Evolutionary conservation across 2,888 invertebrate species (phyloP).

Genomic region (Steinernema hermaphroditum): DNA sequence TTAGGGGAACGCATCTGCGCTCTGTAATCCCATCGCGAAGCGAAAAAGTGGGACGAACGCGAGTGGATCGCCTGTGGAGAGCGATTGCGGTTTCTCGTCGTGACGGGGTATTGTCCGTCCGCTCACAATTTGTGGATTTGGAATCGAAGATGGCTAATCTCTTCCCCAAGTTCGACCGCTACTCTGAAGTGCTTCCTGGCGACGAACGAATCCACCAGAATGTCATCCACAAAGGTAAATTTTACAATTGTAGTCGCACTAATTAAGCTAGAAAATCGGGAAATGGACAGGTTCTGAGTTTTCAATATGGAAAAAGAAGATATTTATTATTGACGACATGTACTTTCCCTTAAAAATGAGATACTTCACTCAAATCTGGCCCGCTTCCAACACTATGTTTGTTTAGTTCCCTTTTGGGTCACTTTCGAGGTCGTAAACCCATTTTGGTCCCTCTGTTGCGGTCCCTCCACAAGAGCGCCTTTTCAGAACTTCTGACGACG

Average conservation of each 20-base stretch:
- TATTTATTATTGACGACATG: too few relatives aligned
- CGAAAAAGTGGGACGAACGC: slow-evolving; percentile 28
- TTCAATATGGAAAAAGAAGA: too few relatives aligned
- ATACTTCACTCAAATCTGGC: too few relatives aligned
- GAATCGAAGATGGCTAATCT: background rate
- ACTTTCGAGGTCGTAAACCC: too few relatives aligned
- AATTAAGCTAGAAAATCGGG: too few relatives aligned
- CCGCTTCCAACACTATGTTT: too few relatives aligned
- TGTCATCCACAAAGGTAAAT: slow-evolving; percentile 46
- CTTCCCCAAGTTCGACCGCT: slow-evolving; percentile 38
- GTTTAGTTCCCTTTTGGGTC: too few relatives aligned
- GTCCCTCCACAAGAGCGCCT: too few relatives aligned
- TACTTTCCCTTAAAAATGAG: too few relatives aligned
- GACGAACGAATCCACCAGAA: slow-evolving; percentile 54
- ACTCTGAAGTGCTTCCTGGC: slow-evolving; percentile 50
- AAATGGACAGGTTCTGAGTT: too few relatives aligned
- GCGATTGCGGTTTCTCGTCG: slow-evolving; percentile 1
- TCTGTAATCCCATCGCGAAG: background rate
- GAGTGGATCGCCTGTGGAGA: background rate
- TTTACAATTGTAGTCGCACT: background rate
- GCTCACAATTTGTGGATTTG: background rate
- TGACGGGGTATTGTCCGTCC: background rate
- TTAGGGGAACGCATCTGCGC: background rate
- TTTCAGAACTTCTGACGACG: slow-evolving; percentile 43
- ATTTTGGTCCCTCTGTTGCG: too few relatives aligned